Base-by-base conservation (phyloP, 2,888 invertebrate species). In the Blomia tropicalis region DNA sequence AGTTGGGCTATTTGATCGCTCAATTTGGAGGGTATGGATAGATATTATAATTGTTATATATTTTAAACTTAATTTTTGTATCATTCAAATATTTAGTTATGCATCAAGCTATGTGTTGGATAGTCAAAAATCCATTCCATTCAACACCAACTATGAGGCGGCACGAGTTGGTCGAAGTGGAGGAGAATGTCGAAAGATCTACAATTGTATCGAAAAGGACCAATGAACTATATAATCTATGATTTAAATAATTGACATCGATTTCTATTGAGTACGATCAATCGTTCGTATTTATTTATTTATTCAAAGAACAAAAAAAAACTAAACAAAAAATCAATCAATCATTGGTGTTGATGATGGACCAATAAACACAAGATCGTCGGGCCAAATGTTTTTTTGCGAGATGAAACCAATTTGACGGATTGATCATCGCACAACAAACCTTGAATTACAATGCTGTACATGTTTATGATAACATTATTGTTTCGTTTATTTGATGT, bases 21-120 rank as follows among this genome's bases (percentile, higher is more conserved):
- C 88, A 90, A 76, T 79, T 90, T 70, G 89, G 88, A 83, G 86
- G 87, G 89, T 90, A 77, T 84, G 87, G 82, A 31, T 2, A 14
- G 19, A 51, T 25, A 41, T 47, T 23, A n/a, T n/a, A 47, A 51
- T n/a, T 14, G 17, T 56, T 56, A 11, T 47, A 43, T 43, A 31
- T 36, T 29, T 27, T 17, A 54, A 17, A 29, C 51, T 17, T 41
- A 41, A 25, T n/a, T 47, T 7, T 19, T 58, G 1, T 63, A 69
- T 65, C 75, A 89, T 88, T 67, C 89, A 88, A n/a, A n/a, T n/a
- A n/a, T n/a, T n/a, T 2, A 59, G 60, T 58, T 59, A 59, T 73
- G 87, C 87, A 58, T 83, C 88, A 67, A 87, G 88, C 73, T 87
- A 85, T 73, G 77, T 87, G 56, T 76, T 90, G 66, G 87, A 88